Percentiles rank a stretch among this genome's conserved stretches.
These are phyloP conservation scores for Leuctra nigra DNA, from an alignment of 2,888 invertebrate species.

Conservation along the genomic window DNA sequence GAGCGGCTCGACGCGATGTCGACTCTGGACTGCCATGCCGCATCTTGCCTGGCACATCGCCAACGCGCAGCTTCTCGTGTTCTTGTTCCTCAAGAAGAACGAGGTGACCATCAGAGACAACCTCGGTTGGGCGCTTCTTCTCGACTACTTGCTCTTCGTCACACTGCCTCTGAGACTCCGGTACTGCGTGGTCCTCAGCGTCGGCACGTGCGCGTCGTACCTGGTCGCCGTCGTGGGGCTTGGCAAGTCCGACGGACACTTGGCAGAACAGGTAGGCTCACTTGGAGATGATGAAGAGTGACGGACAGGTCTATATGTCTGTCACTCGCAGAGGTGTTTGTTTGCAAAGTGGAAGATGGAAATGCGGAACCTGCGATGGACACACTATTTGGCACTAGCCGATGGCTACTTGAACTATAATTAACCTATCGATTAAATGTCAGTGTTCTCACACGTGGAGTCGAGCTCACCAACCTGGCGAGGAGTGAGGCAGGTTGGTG, in stretches of 20 bases:
- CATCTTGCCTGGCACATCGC: conserved; percentile 59
- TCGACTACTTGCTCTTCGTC: conserved; percentile 67
- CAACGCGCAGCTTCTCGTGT: conserved; percentile 53
- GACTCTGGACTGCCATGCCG: conserved; percentile 51
- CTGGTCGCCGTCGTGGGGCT: conserved; percentile 51
- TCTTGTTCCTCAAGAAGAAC: conserved; percentile 53
- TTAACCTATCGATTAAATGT: too few relatives aligned
- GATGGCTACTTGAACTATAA: too few relatives aligned
- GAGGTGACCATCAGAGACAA: conserved; percentile 56
- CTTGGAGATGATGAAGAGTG: too few relatives aligned
- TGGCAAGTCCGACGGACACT: conserved; percentile 38
- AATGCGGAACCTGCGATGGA: too few relatives aligned
- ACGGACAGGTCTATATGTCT: too few relatives aligned
- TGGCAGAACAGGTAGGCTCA: conserved; percentile 28
- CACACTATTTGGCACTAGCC: too few relatives aligned
- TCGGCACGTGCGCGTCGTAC: conserved; percentile 55
- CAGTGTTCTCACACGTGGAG: too few relatives aligned
- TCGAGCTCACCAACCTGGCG: too few relatives aligned
- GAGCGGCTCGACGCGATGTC: conserved; percentile 33
- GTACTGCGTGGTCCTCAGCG: conserved; percentile 53
- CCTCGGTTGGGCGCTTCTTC: conserved; percentile 63
- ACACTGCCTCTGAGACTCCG: conserved; percentile 62
- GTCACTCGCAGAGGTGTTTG: too few relatives aligned
- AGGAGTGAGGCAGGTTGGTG: too few relatives aligned
- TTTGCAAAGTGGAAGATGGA: too few relatives aligned